These are phyloP conservation scores for Pandemis heparana DNA, from an alignment of 2,888 invertebrate genomes.

Conservation along the genomic window DNA sequence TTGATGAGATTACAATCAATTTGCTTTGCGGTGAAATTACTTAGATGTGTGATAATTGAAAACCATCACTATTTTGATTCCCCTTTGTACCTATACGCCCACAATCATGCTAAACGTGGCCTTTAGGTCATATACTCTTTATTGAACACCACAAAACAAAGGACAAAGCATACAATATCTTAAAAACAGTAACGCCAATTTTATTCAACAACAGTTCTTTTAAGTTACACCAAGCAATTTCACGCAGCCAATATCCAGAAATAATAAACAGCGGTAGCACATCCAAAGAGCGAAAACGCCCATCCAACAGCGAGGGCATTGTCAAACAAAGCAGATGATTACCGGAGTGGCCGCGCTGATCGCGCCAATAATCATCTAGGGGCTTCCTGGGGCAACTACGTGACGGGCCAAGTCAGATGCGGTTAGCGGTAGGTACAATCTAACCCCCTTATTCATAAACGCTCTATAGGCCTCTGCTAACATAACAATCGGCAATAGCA, in stretches of 20 bases:
- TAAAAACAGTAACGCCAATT: too few relatives aligned
- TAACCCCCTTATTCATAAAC: too few relatives aligned
- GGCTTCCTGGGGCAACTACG: conserved; percentile 30
- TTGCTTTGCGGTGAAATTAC: neutral
- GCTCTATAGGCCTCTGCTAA: too few relatives aligned
- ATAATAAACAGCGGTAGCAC: conserved; percentile 7
- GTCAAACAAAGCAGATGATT: conserved; percentile 35
- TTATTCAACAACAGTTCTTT: neutral
- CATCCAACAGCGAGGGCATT: conserved; percentile 25
- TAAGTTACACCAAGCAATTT: neutral
- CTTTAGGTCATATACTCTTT: too few relatives aligned
- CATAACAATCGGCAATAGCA: too few relatives aligned
- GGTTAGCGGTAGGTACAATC: too few relatives aligned
- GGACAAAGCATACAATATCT: too few relatives aligned
- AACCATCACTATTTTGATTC: too few relatives aligned
- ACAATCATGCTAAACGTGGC: too few relatives aligned
- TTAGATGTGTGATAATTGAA: neutral
- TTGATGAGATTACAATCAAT: neutral
- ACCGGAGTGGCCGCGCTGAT: conserved; percentile 14
- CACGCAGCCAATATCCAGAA: neutral
- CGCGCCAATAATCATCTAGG: conserved; percentile 27
- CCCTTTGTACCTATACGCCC: too few relatives aligned
- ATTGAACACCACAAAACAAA: too few relatives aligned
- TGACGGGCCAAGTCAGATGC: conserved; percentile 14
- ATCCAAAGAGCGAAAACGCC: conserved; percentile 22